Percentiles rank a stretch among this genome's conserved stretches.
Evolutionary conservation across 2,797 vertebrate genomes (phyloP).

Genomic region (Megalops cyprinoides): DNA sequence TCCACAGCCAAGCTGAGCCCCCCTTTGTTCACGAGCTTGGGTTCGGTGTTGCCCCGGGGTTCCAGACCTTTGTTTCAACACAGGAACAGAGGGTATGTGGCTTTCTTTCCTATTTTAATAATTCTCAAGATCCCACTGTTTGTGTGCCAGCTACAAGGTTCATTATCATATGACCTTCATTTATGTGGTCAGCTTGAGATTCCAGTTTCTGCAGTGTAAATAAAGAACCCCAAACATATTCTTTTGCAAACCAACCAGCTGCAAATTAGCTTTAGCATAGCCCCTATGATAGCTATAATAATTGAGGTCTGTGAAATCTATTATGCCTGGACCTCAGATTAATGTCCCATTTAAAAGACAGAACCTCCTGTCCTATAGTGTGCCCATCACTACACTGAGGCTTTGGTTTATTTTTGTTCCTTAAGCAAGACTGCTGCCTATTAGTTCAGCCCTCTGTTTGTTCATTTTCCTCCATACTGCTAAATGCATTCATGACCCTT

Average conservation of each 20-base stretch:
- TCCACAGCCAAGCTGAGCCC: constrained; percentile 97
- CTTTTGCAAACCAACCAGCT: background rate
- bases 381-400: background rate
- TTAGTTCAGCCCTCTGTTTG: background rate
- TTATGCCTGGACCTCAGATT: background rate
- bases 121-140: background rate
- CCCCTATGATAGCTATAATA: no score
- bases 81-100: constrained; percentile 93
- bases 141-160: background rate
- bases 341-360: background rate
- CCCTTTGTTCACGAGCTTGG: constrained; percentile 96
- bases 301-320: no score
- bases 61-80: constrained; percentile 98
- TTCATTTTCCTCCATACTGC: background rate
- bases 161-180: background rate
- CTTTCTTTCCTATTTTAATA: background rate
- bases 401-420: background rate
- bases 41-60: constrained; percentile 96
- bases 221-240: background rate
- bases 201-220: no score
- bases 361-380: background rate
- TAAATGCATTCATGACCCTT: background rate
- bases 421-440: background rate
- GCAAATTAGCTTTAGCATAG: background rate
- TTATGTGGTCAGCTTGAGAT: background rate